These are phyloP conservation scores for Drosophila lacertosa DNA, from an alignment of 1,140 invertebrate genomes.

Conservation along the genomic window DNA sequence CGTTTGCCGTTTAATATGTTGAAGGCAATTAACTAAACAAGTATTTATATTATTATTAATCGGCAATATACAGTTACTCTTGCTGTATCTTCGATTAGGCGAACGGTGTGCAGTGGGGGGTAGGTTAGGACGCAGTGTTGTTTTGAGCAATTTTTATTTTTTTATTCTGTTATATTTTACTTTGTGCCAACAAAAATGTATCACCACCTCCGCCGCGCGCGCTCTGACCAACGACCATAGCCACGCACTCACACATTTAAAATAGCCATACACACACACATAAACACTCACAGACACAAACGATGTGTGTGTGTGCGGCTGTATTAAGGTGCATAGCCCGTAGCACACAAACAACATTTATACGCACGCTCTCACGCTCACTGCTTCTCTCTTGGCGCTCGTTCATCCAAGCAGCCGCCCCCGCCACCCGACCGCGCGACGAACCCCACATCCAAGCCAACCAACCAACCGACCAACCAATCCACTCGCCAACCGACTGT, in stretches of 20 bases:
- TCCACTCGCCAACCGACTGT: constrained; percentile 46
- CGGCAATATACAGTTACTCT: constrained; percentile 31
- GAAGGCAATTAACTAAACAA: constrained; percentile 14
- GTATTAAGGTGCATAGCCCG: constrained; percentile 53
- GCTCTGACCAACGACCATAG: constrained; percentile 36
- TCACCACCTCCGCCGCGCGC: constrained; percentile 63
- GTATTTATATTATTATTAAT: constrained; percentile 21
- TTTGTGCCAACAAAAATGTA: constrained; percentile 80
- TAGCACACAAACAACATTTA: constrained; percentile 44
- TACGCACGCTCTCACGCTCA: constrained; percentile 44
- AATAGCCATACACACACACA: constrained; percentile 2
- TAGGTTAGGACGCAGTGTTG: constrained; percentile 9
- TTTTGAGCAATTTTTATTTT: constrained; percentile 49
- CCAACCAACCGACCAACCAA: constrained; percentile 38
- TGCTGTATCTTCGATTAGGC: constrained; percentile 21
- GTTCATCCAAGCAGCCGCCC: constrained; percentile 47
- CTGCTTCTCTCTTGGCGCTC: constrained; percentile 30
- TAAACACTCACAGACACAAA: background rate
- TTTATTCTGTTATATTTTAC: constrained; percentile 81
- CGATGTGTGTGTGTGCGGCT: constrained; percentile 15
- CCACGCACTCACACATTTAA: constrained; percentile 50
- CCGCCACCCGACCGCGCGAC: constrained; percentile 14
- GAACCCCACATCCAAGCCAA: background rate
- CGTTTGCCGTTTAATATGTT: constrained; percentile 18
- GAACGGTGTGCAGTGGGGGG: background rate